Conservation (phyloP, 2,797 vertebrate genomes). For the Poecilia velifera region DNA sequence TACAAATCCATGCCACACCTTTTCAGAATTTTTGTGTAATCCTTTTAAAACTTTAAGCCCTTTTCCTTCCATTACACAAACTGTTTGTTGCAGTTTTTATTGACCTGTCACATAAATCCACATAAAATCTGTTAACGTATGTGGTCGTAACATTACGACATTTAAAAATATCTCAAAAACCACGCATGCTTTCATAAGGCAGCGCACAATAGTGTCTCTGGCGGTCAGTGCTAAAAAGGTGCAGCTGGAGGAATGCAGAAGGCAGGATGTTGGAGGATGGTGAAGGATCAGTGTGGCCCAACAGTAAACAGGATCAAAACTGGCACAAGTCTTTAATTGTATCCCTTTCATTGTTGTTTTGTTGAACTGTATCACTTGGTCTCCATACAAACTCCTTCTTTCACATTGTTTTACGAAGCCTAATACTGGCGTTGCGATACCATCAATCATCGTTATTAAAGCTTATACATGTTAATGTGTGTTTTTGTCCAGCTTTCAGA, state of each 20-base stretch:
- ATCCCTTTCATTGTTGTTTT: not conserved
- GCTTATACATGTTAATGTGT: slow-evolving; percentile 51
- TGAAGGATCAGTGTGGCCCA: not conserved
- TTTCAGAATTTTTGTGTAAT: not conserved
- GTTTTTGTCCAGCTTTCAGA: slow-evolving; percentile 58
- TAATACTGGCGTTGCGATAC: slow-evolving; percentile 5
- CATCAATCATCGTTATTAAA: slow-evolving; percentile 42
- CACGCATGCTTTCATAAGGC: not conserved
- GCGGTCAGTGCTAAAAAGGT: not conserved
- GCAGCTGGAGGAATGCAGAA: not conserved
- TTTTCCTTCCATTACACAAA: not conserved
- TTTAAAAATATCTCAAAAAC: not conserved
- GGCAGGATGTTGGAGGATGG: not conserved
- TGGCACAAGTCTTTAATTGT: not conserved
- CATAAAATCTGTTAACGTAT: not conserved
- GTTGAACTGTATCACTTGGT: slow-evolving; percentile 4
- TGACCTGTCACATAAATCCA: not conserved
- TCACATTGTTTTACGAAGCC: not conserved
- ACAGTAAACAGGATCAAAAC: not conserved
- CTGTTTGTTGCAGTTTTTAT: not conserved
- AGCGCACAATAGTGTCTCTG: not conserved
- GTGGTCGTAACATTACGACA: not conserved
- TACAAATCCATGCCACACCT: not conserved
- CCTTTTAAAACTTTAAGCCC: not conserved
- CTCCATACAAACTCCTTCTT: not conserved